These are phyloP conservation scores for Drosophila auraria DNA, from an alignment of 1,140 invertebrate species.

Conservation along the genomic window DNA sequence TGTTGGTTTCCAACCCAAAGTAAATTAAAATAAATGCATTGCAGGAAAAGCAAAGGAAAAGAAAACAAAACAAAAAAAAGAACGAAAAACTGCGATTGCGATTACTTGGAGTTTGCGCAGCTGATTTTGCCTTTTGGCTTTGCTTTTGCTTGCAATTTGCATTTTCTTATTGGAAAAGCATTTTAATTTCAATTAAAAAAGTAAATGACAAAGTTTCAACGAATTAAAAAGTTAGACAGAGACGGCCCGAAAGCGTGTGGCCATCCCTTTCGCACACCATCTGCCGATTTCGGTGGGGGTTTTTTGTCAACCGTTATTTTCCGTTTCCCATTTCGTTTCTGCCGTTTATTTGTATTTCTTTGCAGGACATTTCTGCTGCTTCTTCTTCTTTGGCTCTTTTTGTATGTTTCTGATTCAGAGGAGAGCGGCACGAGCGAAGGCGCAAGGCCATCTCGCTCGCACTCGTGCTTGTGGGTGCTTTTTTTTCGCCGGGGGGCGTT, in stretches of 20 bases:
- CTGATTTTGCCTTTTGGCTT: conserved; percentile 54
- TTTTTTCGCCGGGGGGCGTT: conserved; percentile 63
- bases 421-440: conserved; percentile 45
- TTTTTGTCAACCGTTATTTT: conserved; percentile 76
- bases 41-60: conserved; percentile 31
- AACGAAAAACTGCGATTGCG: conserved; percentile 20
- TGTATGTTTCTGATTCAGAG: conserved; percentile 63
- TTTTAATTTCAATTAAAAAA: conserved; percentile 84
- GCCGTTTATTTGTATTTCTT: conserved; percentile 78
- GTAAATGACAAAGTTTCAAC: conserved; percentile 81
- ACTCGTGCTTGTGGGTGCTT: conserved; percentile 15
- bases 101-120: conserved; percentile 70
- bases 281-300: conserved; percentile 54
- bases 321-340: conserved; percentile 79
- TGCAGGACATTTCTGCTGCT: conserved; percentile 58
- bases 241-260: not conserved
- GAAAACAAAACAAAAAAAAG: conserved; percentile 27
- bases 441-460: conserved; percentile 15
- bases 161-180: conserved; percentile 79
- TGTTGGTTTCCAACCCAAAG: conserved; percentile 63
- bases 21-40: conserved; percentile 84
- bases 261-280: conserved; percentile 13
- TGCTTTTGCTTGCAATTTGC: conserved; percentile 28
- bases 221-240: conserved; percentile 49
- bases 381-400: conserved; percentile 24